These are phyloP conservation scores for Zaprionus lachaisei DNA, from an alignment of 1,140 invertebrate genomes.

Conservation along the genomic window DNA sequence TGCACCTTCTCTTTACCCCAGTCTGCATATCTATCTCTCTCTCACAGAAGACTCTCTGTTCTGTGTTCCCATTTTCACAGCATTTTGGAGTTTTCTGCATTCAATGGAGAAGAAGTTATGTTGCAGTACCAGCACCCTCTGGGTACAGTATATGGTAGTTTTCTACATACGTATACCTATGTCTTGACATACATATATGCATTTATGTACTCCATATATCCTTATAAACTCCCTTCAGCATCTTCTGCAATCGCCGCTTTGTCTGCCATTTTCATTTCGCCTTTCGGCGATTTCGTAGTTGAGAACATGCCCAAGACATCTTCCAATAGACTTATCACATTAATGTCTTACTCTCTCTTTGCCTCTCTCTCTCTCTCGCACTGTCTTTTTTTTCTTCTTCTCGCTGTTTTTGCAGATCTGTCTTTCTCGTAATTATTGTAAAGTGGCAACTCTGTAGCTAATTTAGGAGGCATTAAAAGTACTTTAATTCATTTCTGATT, in stretches of 20 bases:
- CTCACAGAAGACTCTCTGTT: not conserved
- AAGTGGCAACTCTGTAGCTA: conserved; percentile 17
- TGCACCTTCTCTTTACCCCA: not conserved
- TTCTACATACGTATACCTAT: not conserved
- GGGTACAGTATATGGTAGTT: not conserved
- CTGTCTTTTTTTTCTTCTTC: not conserved
- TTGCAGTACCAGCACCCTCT: not conserved
- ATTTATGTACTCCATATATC: no score
- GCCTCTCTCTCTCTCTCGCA: not conserved
- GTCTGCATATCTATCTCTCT: not conserved
- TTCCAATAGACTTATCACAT: not conserved
- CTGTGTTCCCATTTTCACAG: not conserved
- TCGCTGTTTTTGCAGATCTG: not conserved
- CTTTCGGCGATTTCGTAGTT: not conserved
- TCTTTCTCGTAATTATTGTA: conserved; percentile 6
- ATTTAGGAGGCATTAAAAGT: conserved; percentile 24
- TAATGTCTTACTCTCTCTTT: not conserved
- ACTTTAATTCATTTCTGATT: conserved; percentile 27
- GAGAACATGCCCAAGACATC: not conserved
- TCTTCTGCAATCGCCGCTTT: not conserved
- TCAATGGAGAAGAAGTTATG: not conserved
- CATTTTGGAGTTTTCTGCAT: not conserved
- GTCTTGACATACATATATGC: no score
- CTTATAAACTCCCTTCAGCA: no score
- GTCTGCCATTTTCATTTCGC: not conserved